These are phyloP conservation scores for Acipenser transmontanus DNA, from an alignment of 2,797 vertebrate species.

Conservation along the genomic window DNA sequence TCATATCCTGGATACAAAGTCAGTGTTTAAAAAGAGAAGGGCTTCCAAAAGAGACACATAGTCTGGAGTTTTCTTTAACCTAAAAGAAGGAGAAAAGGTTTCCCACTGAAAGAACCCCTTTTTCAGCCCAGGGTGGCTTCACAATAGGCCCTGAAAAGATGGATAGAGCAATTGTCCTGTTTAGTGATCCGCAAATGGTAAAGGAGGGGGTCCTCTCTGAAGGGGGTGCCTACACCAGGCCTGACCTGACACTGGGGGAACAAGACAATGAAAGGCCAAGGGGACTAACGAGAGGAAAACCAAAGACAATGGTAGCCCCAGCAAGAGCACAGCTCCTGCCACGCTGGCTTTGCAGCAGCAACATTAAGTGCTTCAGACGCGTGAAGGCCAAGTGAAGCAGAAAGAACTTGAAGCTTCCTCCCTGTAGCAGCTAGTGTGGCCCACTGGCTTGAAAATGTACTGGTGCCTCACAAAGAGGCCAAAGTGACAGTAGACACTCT, in stretches of 20 bases:
- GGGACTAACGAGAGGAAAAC: constrained; percentile 65
- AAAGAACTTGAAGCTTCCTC: constrained; percentile 63
- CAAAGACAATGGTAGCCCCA: constrained; percentile 53
- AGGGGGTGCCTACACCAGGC: constrained; percentile 63
- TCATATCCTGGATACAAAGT: constrained; percentile 66
- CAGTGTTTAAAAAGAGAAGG: constrained; percentile 55
- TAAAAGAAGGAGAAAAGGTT: constrained; percentile 47
- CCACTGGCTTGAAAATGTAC: constrained; percentile 47
- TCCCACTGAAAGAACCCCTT: constrained; percentile 68
- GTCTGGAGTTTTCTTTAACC: constrained; percentile 59
- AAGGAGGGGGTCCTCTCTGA: constrained; percentile 55
- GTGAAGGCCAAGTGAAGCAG: constrained; percentile 60
- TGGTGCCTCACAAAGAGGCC: constrained; percentile 50
- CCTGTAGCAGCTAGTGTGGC: constrained; percentile 44
- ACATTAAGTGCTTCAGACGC: constrained; percentile 57
- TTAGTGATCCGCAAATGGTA: constrained; percentile 78
- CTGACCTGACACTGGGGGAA: constrained; percentile 66
- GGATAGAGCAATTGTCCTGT: constrained; percentile 81
- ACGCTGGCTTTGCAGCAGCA: constrained; percentile 45
- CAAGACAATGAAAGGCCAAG: constrained; percentile 70
- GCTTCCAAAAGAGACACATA: constrained; percentile 58
- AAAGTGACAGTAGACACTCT: constrained; percentile 40
- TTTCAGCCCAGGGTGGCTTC: constrained; percentile 63
- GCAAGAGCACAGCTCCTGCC: constrained; percentile 42
- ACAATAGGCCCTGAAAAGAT: constrained; percentile 77